A percentile compares a stretch with the other conserved stretches of the same genome.
phyloP scores from a whole-genome alignment of 2,113 vertebrate genomes.

The Dryoscopus gambensis region DNA sequence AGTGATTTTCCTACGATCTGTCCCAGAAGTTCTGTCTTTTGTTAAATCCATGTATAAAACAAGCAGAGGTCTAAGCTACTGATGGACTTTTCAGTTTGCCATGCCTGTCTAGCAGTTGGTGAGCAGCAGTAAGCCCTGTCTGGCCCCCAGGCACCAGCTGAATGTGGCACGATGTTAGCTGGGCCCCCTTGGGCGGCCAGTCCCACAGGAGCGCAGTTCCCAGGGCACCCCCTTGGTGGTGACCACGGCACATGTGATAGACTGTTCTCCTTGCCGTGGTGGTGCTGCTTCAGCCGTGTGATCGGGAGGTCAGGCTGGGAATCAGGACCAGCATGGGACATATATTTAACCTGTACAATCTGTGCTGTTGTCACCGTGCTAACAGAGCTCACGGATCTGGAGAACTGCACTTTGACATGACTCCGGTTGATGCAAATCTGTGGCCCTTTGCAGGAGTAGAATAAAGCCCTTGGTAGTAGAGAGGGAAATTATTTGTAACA shows the following conservation, averaged over 20 bases:
- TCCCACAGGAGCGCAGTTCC: neutral
- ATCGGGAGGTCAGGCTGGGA: neutral
- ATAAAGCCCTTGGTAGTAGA: neutral
- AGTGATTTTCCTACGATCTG: neutral
- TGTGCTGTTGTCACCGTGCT: neutral
- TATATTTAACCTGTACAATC: neutral
- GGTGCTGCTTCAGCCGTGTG: neutral
- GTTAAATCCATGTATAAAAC: neutral
- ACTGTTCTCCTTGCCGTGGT: neutral
- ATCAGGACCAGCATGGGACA: neutral
- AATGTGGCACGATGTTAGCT: accelerated
- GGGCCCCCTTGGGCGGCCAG: neutral
- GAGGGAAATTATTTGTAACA: neutral
- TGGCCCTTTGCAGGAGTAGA: neutral
- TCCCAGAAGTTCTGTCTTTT: neutral
- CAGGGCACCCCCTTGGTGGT: neutral
- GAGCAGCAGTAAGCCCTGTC: neutral
- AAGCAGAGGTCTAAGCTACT: neutral
- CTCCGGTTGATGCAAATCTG: neutral
- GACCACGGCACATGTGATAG: neutral
- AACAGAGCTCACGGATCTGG: neutral
- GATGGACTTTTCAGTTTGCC: neutral
- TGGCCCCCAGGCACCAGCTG: neutral
- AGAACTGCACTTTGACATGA: accelerated
- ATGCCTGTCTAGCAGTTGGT: neutral